Conservation (phyloP, 2,888 invertebrate species). For the Ypsolopha scabrella region DNA sequence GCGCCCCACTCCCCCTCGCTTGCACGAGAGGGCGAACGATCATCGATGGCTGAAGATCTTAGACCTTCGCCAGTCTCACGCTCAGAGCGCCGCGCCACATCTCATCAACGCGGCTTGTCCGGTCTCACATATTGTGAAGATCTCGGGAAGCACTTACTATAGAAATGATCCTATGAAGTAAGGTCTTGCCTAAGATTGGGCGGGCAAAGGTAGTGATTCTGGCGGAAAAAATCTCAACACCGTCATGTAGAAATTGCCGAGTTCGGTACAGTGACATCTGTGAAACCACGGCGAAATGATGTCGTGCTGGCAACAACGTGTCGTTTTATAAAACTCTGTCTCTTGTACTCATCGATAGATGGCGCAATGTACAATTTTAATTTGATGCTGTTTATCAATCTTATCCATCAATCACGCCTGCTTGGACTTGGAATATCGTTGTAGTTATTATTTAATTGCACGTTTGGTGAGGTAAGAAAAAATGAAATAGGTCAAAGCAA, state of each 20-base stretch:
- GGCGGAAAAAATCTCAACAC: background rate
- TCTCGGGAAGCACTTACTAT: constrained; percentile 20
- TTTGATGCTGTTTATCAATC: no score
- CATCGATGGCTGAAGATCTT: constrained; percentile 18
- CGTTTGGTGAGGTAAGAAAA: no score
- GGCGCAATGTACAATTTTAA: no score
- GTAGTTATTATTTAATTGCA: no score
- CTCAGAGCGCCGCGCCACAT: constrained; percentile 22
- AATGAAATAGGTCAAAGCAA: no score
- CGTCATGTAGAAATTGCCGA: background rate
- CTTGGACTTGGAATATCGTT: no score
- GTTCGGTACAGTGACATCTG: background rate
- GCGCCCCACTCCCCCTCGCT: constrained; percentile 14
- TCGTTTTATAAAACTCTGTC: no score
- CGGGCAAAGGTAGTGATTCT: background rate
- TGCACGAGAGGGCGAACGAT: constrained; percentile 18
- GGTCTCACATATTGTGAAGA: constrained; percentile 15
- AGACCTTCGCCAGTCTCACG: constrained; percentile 19
- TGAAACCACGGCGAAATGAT: background rate
- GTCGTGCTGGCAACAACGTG: background rate
- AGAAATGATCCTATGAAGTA: constrained; percentile 24
- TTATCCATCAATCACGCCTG: no score
- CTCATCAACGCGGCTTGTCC: constrained; percentile 18
- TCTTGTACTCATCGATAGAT: no score
- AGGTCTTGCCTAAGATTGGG: constrained; percentile 12